These are phyloP conservation scores for Trichosurus vulpecula DNA, from an alignment of 2,797 vertebrate species.

Conservation along the genomic window DNA sequence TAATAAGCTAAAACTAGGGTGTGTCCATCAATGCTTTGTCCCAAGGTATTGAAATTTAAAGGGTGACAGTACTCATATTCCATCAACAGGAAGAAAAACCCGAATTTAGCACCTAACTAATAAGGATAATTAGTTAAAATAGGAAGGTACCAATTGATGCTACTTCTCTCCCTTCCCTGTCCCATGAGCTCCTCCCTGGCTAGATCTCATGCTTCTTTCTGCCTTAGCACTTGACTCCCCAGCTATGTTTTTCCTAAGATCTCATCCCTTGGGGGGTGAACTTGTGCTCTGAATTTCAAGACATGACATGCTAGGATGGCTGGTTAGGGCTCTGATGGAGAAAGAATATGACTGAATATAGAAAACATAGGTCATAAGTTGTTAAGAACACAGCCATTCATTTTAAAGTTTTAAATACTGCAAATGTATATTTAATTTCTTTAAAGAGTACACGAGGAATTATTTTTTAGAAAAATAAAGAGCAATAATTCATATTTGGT, in stretches of 20 bases:
- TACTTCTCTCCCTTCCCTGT: not conserved
- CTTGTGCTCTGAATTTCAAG: not conserved
- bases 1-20: not conserved
- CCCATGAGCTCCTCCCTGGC: not conserved
- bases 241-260: not conserved
- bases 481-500: not conserved
- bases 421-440: not conserved
- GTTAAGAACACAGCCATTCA: not conserved
- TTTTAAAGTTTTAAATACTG: not conserved
- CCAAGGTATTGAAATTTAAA: not conserved
- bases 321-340: not conserved
- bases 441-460: not conserved
- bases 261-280: not conserved
- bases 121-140: not conserved
- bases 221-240: not conserved
- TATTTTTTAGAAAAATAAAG: not conserved
- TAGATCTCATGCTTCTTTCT: not conserved
- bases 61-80: not conserved
- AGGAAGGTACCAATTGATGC: not conserved
- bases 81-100: not conserved
- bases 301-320: not conserved
- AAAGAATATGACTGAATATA: not conserved
- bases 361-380: not conserved
- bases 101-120: not conserved
- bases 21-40: not conserved